Evolutionary conservation across 64 coral and sea anemone species (phyloP).

Genomic region (Trachythela sp.): DNA sequence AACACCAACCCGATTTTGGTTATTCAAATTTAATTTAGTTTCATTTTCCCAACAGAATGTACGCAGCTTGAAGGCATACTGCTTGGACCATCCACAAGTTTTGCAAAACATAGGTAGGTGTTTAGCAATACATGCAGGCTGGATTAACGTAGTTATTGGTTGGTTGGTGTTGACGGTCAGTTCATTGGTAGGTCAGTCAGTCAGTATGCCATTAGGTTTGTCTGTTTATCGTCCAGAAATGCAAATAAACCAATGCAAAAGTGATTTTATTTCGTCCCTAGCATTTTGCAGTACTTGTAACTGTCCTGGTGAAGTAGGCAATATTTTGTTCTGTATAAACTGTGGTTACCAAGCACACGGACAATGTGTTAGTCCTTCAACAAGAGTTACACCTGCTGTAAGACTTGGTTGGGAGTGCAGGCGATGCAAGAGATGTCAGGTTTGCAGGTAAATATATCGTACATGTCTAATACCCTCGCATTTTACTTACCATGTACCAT

Average conservation of each 20-base stretch:
- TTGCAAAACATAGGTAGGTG: constrained; percentile 9
- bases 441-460: constrained; percentile 60
- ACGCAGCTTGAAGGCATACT: neutral
- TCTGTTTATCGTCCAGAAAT: too few relatives aligned
- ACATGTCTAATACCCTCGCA: neutral
- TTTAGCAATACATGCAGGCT: neutral
- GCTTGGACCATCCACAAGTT: constrained; percentile 8
- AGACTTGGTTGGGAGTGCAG: constrained; percentile 85
- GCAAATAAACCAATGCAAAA: neutral
- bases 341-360: constrained; percentile 87
- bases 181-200: neutral
- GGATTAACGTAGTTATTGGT: neutral
- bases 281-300: constrained; percentile 92
- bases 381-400: constrained; percentile 57
- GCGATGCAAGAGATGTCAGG: constrained; percentile 81
- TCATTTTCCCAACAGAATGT: neutral
- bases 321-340: constrained; percentile 70
- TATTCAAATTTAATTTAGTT: neutral
- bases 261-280: neutral
- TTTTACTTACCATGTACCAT: too few relatives aligned
- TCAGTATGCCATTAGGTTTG: too few relatives aligned
- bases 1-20: too few relatives aligned
- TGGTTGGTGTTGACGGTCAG: too few relatives aligned
- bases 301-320: constrained; percentile 46
- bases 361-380: constrained; percentile 68